A percentile compares a stretch with the other conserved stretches of the same genome.
phyloP scores from a whole-genome alignment of 2,797 vertebrate species.

The Manis pentadactyla region DNA sequence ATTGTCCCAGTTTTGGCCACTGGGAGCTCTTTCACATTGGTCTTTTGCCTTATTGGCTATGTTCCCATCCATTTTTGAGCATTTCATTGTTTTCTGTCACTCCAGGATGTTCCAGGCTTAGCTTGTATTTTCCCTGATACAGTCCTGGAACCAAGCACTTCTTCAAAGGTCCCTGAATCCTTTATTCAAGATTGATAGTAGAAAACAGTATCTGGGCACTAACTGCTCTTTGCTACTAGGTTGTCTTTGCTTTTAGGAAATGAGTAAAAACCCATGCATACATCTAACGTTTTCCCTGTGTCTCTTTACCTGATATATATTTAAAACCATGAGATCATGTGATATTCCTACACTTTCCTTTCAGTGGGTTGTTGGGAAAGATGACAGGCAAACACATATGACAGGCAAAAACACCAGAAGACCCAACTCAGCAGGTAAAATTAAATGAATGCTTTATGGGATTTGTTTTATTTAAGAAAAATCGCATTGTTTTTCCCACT shows the following conservation, averaged over 20 bases:
- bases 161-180: background rate
- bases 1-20: background rate
- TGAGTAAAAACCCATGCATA: background rate
- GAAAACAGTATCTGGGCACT: background rate
- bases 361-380: background rate
- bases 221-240: background rate
- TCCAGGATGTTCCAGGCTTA: background rate
- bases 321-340: background rate
- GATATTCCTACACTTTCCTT: background rate
- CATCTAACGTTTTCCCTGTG: background rate
- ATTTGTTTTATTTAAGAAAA: slow-evolving; percentile 47
- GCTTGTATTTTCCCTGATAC: background rate
- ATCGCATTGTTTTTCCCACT: background rate
- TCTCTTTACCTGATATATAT: background rate
- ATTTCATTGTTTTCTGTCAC: background rate
- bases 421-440: background rate
- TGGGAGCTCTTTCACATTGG: background rate
- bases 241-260: background rate
- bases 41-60: background rate
- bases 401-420: background rate
- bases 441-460: background rate
- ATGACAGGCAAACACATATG: background rate
- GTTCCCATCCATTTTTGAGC: background rate
- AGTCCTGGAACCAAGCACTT: background rate
- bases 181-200: background rate